Evolutionary conservation across 2,797 vertebrate species (phyloP), one percentile per base, ranked within the genome.

Genomic region (Coranthus polyacanthus): DNA sequence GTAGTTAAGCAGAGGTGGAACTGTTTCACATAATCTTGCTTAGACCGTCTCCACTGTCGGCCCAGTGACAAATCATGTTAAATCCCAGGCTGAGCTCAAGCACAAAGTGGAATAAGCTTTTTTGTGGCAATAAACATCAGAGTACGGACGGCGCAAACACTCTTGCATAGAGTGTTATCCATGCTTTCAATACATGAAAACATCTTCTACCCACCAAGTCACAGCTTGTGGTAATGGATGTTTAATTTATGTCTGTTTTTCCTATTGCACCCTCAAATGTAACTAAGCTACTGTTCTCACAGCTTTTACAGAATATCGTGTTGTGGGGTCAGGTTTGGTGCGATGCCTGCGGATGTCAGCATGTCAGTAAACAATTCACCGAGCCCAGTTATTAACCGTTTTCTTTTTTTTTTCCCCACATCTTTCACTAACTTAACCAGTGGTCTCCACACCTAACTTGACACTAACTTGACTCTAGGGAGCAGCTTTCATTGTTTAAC

Each of bases 1-100:
- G 91, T 92, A 92, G 90, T 93, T 94, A 93, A 87, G 87, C 92
- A 92, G 91, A 94, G 89, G 90, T 93, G 89, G 81, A 92, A 90
- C 83, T 91, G 90, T 90, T 94, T 86, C 88, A 89, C 89, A 93
- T 94, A 94, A 94, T 93, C 93, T 94, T 49, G 45, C 68, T 78
- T 70, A 88, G 89, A 91, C 81, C 82, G 86, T 88, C 89, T 92
- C 79, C 83, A 81, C 84, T 80, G 85, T 88, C 79, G 76, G 92
- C 89, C 91, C 58, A 59, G 75, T 94, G 94, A 93, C 93, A 93
- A 87, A 90, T 92, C 89, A 70, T 67, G 91, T 93, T 92, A 93
- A 92, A 90, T 94, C 90, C 86, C 53, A 47, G 79, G 66, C 88
- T 89, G 89, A 92, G 90, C 87, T 93, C 88, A 81, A 86, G 82